These are phyloP conservation scores for Montipora sp. DNA, from an alignment of 64 coral and sea anemone genomes.

Conservation along the genomic window DNA sequence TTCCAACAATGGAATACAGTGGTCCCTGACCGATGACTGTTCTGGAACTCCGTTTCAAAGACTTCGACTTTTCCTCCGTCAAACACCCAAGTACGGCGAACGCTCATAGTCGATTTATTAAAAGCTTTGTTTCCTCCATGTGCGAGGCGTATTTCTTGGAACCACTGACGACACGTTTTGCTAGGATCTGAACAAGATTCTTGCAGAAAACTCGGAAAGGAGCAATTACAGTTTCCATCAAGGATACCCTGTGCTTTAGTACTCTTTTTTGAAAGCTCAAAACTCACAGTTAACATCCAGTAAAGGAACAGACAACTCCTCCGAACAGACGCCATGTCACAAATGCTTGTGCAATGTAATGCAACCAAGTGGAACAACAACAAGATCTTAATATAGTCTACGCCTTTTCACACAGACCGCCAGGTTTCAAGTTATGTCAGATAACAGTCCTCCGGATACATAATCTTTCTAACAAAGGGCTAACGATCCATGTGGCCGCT, in stretches of 20 bases:
- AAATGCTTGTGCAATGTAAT: background rate
- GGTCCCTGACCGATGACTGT: background rate
- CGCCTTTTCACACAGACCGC: background rate
- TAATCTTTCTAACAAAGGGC: too few relatives aligned
- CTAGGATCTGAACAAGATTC: background rate
- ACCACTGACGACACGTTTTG: constrained; percentile 31
- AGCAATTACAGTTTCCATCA: background rate
- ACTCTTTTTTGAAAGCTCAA: background rate
- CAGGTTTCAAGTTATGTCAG: background rate
- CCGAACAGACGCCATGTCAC: background rate
- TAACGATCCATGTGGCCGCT: too few relatives aligned
- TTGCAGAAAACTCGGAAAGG: constrained; percentile 36
- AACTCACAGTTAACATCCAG: background rate
- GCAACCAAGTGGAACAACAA: constrained; percentile 3
- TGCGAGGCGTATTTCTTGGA: background rate
- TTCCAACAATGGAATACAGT: constrained; percentile 17
- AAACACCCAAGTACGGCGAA: background rate
- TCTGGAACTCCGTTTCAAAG: background rate
- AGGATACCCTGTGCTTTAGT: background rate
- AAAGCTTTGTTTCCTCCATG: background rate
- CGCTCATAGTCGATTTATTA: background rate
- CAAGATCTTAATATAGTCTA: background rate
- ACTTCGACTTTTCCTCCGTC: background rate
- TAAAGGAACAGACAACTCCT: background rate
- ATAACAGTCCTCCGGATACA: background rate